phyloP scores from a whole-genome alignment of 2,797 vertebrate genomes.

The Macrochelys suwanniensis region DNA sequence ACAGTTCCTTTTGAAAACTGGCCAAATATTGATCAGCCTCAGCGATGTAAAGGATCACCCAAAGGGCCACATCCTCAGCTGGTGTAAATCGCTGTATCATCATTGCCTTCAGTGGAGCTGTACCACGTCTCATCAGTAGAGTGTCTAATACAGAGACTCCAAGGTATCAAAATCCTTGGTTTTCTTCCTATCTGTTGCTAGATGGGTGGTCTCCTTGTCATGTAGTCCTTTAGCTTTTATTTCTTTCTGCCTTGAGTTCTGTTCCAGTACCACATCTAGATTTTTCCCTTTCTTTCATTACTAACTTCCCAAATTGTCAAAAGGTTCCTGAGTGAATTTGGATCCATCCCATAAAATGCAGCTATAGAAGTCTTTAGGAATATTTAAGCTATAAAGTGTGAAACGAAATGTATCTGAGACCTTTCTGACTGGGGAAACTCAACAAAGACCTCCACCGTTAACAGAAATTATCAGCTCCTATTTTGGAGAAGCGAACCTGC shows the following conservation, averaged over 20 bases:
- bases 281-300: neutral
- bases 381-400: neutral
- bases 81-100: neutral
- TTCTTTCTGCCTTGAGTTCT: neutral
- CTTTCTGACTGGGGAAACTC: neutral
- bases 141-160: neutral
- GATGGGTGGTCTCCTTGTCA: neutral
- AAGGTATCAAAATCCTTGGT: neutral
- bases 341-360: neutral
- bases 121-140: neutral
- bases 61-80: neutral
- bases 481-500: neutral
- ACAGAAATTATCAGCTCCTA: neutral
- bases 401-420: neutral
- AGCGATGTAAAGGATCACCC: too few species aligned
- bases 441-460: neutral
- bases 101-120: neutral
- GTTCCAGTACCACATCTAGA: neutral
- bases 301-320: neutral
- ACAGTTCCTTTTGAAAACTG: neutral
- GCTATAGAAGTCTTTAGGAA: neutral
- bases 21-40: neutral
- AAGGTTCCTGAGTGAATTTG: neutral
- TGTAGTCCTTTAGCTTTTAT: neutral
- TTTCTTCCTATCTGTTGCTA: neutral